A percentile compares a stretch with the other conserved stretches of the same genome.
These are phyloP conservation scores for Coracopsis vasa DNA, from an alignment of 2,113 vertebrate species.

Conservation along the genomic window DNA sequence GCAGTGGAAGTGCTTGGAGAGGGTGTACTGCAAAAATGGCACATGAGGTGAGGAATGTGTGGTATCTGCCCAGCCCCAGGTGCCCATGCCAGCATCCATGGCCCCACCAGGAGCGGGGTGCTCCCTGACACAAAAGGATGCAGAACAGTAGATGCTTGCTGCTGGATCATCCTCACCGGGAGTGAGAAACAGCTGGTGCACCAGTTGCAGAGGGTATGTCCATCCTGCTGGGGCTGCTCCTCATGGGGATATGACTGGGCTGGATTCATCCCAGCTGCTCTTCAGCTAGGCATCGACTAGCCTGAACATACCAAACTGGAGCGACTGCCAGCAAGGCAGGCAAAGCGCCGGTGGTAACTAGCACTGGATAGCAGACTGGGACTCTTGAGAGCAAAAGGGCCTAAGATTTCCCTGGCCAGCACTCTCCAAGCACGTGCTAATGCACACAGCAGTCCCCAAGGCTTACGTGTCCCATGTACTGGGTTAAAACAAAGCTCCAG, in stretches of 20 bases:
- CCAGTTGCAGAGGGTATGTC: not conserved
- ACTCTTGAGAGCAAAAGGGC: not conserved
- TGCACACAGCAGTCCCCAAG: not conserved
- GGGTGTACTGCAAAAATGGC: not conserved
- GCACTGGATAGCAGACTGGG: not conserved
- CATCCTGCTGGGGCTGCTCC: not conserved
- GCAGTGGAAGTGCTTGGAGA: not conserved
- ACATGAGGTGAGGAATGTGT: not conserved
- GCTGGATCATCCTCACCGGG: not conserved
- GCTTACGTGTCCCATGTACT: not conserved
- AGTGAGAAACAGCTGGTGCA: not conserved
- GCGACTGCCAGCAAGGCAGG: not conserved
- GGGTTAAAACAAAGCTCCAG: not conserved
- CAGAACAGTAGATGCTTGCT: not conserved
- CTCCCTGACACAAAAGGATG: not conserved
- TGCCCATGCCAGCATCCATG: fast-evolving
- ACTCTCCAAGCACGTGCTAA: not conserved
- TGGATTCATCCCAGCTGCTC: not conserved
- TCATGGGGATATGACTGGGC: fast-evolving
- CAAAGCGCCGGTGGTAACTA: fast-evolving
- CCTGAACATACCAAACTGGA: not conserved
- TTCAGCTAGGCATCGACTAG: not conserved
- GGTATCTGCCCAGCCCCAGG: not conserved
- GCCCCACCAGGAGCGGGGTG: not conserved
- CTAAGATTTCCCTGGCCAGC: not conserved